phyloP scores from a whole-genome alignment of 2,797 vertebrate genomes.

The Graptemys geographica region DNA sequence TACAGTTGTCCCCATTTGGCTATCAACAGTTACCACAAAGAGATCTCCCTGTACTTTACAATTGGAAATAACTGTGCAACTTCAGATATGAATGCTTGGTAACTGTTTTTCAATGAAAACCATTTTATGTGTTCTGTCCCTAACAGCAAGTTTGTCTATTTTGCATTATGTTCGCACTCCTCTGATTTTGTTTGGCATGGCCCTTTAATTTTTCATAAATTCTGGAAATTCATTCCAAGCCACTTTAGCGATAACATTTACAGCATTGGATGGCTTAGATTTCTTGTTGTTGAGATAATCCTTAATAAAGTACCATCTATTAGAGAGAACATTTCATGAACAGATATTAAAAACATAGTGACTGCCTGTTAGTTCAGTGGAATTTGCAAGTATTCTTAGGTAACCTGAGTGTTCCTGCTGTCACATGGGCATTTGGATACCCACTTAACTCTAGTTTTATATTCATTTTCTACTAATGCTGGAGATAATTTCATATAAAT shows the following conservation, averaged over 20 bases:
- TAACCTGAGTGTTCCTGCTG: not conserved
- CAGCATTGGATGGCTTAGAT: not conserved
- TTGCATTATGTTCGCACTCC: not conserved
- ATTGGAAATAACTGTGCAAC: not conserved
- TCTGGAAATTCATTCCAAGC: not conserved
- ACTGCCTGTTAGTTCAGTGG: not conserved
- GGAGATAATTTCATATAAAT: not conserved
- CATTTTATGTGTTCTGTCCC: not conserved
- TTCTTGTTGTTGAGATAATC: not conserved
- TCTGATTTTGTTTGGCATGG: constrained; percentile 9
- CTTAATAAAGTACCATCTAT: not conserved
- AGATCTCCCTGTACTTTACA: not conserved
- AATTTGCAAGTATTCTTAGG: not conserved
- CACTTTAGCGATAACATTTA: not conserved
- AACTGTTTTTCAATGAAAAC: not conserved
- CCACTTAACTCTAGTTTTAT: constrained; percentile 1
- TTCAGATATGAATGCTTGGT: not conserved
- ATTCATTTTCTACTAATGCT: not conserved
- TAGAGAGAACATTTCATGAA: not conserved
- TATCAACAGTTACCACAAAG: not conserved
- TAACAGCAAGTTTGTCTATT: not conserved
- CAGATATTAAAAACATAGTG: not conserved
- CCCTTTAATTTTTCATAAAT: not conserved
- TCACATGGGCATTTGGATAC: not conserved
- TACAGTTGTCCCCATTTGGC: not conserved